These are phyloP conservation scores for Dendrophyllia cribrosa DNA, from an alignment of 64 coral and sea anemone genomes.

Conservation along the genomic window DNA sequence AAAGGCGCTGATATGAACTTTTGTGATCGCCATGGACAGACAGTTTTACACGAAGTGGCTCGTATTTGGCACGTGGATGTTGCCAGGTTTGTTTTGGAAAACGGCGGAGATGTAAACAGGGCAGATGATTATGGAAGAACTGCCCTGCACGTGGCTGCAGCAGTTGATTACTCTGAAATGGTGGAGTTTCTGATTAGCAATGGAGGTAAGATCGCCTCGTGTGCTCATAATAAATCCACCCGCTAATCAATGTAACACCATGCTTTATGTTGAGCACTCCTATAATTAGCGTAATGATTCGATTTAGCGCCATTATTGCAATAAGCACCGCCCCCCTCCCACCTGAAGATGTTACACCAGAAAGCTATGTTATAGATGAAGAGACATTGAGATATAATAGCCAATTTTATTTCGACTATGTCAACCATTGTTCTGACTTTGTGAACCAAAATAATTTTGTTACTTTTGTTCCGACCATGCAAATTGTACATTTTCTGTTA, in stretches of 20 bases:
- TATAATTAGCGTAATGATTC: no score
- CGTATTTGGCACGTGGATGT: constrained; percentile 97
- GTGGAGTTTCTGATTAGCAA: constrained; percentile 83
- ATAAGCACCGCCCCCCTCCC: no score
- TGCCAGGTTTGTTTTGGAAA: constrained; percentile 89
- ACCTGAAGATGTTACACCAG: no score
- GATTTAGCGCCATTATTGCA: no score
- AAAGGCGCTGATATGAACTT: constrained; percentile 96
- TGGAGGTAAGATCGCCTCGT: constrained; percentile 53
- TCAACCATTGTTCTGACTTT: no score
- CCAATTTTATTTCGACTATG: no score
- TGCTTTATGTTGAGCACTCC: no score
- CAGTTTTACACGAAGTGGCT: constrained; percentile 90
- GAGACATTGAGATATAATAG: no score
- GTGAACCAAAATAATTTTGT: no score
- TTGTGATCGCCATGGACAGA: constrained; percentile 88
- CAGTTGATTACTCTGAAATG: constrained; percentile 98
- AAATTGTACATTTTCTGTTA: no score
- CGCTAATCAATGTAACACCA: not conserved
- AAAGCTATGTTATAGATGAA: no score
- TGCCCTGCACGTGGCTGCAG: constrained; percentile 89
- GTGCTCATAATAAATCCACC: not conserved
- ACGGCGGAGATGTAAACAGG: constrained; percentile 88
- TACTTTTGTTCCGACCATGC: no score
- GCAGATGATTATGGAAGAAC: constrained; percentile 89